These are phyloP conservation scores for Chaetophractus vellerosus DNA, from an alignment of 2,797 vertebrate species.

Conservation along the genomic window DNA sequence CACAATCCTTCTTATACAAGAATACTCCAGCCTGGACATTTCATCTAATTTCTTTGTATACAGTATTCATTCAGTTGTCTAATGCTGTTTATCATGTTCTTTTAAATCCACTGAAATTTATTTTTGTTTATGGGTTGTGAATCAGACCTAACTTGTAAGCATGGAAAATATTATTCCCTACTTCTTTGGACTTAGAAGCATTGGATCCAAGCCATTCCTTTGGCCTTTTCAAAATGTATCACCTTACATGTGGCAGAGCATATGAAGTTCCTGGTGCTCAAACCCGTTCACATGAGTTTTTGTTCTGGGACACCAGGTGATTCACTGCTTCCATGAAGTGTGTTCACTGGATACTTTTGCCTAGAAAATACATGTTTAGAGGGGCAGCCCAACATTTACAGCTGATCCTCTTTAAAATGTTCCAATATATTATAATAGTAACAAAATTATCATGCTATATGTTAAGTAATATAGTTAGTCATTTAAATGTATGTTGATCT, in stretches of 20 bases:
- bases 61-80: not conserved
- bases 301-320: not conserved
- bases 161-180: conserved; percentile 24
- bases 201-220: not conserved
- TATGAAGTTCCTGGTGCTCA: conserved; percentile 2
- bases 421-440: conserved; percentile 28
- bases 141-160: conserved; percentile 32
- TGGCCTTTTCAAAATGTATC: not conserved
- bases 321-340: conserved; percentile 28
- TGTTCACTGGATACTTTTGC: conserved; percentile 5
- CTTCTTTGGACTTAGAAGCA: not conserved
- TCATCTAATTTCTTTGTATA: not conserved
- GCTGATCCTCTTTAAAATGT: conserved; percentile 13
- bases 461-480: not conserved
- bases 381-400: not conserved
- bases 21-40: no score
- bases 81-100: conserved; percentile 7
- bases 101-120: not conserved
- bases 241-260: not conserved
- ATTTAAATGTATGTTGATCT: conserved; percentile 6
- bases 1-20: not conserved
- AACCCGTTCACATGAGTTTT: not conserved
- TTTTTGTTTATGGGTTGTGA: conserved; percentile 3
- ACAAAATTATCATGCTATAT: not conserved
- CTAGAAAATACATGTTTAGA: not conserved